Evolutionary conservation across 2,888 invertebrate genomes (phyloP).

Genomic region (Parochlus steinenii): DNA sequence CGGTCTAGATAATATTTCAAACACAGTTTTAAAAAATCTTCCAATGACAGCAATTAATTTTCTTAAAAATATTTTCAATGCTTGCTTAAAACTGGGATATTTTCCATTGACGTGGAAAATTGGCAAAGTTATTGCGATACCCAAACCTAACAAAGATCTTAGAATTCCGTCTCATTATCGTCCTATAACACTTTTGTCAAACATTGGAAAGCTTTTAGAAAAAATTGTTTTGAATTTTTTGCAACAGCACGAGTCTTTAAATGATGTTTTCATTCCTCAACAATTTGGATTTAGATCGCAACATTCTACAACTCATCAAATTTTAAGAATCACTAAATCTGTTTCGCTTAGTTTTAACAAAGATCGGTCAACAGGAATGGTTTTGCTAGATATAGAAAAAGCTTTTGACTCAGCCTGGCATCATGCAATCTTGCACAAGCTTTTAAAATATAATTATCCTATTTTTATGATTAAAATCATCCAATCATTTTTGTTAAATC

Average conservation of each 20-base stretch:
- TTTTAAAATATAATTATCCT: constrained; percentile 16
- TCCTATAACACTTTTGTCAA: constrained; percentile 17
- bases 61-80: neutral
- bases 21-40: neutral
- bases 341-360: constrained; percentile 17
- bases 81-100: neutral
- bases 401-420: constrained; percentile 24
- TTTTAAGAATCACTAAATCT: constrained; percentile 17
- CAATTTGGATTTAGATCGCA: constrained; percentile 20
- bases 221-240: constrained; percentile 14
- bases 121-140: constrained; percentile 16
- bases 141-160: constrained; percentile 17
- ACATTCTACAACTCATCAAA: constrained; percentile 20
- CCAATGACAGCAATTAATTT: neutral
- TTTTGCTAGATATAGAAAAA: constrained; percentile 20
- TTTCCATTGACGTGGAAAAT: constrained; percentile 17
- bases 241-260: constrained; percentile 8
- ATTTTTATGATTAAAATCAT: constrained; percentile 16
- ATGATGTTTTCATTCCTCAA: constrained; percentile 14
- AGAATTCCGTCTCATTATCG: constrained; percentile 15
- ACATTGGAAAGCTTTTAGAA: constrained; percentile 17
- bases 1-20: neutral
- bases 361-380: constrained; percentile 17
- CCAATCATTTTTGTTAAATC: constrained; percentile 15
- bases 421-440: constrained; percentile 17